Conservation (phyloP, 2,797 vertebrate genomes). For the Sternotherus odoratus region DNA sequence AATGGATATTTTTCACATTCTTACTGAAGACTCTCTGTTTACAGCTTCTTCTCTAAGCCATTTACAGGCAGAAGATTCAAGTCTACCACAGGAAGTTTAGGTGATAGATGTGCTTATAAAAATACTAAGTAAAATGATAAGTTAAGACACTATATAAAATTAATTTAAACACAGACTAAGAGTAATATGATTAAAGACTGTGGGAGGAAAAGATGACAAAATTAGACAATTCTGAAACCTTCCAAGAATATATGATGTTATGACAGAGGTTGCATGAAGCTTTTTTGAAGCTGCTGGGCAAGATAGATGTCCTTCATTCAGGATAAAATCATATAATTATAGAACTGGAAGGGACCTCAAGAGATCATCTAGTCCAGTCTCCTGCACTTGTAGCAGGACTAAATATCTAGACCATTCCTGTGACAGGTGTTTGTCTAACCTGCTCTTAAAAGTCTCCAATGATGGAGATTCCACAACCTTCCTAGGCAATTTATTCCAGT, state of each 20-base stretch:
- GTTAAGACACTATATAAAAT: conserved; percentile 11
- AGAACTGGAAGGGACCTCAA: no score
- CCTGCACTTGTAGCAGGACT: no score
- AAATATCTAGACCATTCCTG: no score
- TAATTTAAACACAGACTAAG: background rate
- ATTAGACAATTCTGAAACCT: background rate
- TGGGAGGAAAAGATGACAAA: conserved; percentile 19
- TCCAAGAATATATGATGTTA: conserved; percentile 18
- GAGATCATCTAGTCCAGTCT: no score
- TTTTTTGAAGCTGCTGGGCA: background rate
- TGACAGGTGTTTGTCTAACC: no score
- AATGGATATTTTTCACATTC: background rate
- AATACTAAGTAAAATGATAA: background rate
- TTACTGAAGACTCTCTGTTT: background rate
- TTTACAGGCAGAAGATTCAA: background rate
- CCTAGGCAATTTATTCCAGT: no score
- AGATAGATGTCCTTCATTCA: background rate
- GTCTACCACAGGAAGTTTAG: conserved; percentile 11
- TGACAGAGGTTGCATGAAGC: background rate
- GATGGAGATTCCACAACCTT: no score
- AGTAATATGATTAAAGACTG: background rate
- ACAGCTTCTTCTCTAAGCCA: background rate
- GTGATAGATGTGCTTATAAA: conserved; percentile 17
- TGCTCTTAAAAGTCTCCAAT: no score
- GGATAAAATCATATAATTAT: background rate